Percentiles rank a stretch among this genome's conserved stretches.
These are phyloP conservation scores for Gobio gobio DNA, from an alignment of 2,113 vertebrate species.

Conservation along the genomic window DNA sequence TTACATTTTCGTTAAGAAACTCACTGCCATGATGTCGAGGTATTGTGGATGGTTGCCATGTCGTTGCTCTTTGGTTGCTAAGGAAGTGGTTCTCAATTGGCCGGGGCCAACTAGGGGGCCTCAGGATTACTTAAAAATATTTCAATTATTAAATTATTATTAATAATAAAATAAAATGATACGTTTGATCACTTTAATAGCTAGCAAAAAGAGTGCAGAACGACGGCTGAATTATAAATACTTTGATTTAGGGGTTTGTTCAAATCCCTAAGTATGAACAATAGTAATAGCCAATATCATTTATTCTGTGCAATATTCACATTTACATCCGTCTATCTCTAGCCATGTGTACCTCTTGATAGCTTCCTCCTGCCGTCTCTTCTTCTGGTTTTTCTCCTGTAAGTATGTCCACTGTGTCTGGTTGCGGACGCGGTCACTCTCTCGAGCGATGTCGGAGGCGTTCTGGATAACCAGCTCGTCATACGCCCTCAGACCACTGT, in stretches of 20 bases:
- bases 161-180: neutral
- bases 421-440: constrained; percentile 93
- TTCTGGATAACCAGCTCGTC: constrained; percentile 97
- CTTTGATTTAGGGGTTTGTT: neutral
- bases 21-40: too few relatives aligned
- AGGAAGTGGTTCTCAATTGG: too few relatives aligned
- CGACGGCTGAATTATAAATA: neutral
- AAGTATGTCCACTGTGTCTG: constrained; percentile 92
- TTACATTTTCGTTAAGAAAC: too few relatives aligned
- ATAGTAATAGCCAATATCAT: neutral
- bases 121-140: neutral
- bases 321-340: neutral
- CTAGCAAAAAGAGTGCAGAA: neutral
- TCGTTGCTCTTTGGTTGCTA: too few relatives aligned
- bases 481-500: constrained; percentile 91
- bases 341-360: constrained; percentile 85
- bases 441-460: constrained; percentile 95
- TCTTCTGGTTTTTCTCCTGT: constrained; percentile 94
- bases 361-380: constrained; percentile 91
- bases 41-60: too few relatives aligned
- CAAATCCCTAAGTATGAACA: neutral
- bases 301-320: neutral
- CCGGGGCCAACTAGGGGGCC: neutral
- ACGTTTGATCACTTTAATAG: neutral
- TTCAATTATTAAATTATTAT: neutral